These are phyloP conservation scores for Mustela nigripes DNA, from an alignment of 2,113 vertebrate species.

Conservation along the genomic window DNA sequence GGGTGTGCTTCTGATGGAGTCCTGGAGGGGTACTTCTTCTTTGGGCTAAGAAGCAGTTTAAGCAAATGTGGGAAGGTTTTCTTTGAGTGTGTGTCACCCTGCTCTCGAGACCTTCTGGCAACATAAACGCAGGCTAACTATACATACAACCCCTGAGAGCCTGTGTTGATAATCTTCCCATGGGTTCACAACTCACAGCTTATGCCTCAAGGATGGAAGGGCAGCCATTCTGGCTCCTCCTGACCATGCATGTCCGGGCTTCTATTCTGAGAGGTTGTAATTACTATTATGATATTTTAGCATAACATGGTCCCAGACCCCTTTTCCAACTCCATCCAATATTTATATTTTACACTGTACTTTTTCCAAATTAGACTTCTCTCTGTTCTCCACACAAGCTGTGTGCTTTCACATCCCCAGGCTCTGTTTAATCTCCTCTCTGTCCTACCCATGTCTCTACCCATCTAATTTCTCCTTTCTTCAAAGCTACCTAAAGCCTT, in stretches of 20 bases:
- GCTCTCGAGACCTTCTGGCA: neutral
- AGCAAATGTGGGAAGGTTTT: neutral
- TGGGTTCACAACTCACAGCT: neutral
- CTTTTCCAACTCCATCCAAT: neutral
- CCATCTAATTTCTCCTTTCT: constrained; percentile 3
- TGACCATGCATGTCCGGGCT: neutral
- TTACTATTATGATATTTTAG: neutral
- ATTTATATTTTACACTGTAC: neutral
- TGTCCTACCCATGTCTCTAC: neutral
- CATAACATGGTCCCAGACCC: neutral
- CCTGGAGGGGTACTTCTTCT: neutral
- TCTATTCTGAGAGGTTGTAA: neutral
- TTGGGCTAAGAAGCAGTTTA: neutral
- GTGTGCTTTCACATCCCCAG: neutral
- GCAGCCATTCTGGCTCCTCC: neutral
- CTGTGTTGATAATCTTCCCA: neutral
- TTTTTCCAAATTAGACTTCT: neutral
- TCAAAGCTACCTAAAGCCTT: neutral
- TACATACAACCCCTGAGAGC: neutral
- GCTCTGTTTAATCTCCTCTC: neutral
- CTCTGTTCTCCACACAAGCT: neutral
- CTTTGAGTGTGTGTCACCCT: neutral
- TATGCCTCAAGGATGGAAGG: no score
- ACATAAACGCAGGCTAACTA: neutral
- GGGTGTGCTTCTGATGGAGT: neutral